phyloP scores from a whole-genome alignment of 1,140 invertebrate species.

The Drosophila pachea region DNA sequence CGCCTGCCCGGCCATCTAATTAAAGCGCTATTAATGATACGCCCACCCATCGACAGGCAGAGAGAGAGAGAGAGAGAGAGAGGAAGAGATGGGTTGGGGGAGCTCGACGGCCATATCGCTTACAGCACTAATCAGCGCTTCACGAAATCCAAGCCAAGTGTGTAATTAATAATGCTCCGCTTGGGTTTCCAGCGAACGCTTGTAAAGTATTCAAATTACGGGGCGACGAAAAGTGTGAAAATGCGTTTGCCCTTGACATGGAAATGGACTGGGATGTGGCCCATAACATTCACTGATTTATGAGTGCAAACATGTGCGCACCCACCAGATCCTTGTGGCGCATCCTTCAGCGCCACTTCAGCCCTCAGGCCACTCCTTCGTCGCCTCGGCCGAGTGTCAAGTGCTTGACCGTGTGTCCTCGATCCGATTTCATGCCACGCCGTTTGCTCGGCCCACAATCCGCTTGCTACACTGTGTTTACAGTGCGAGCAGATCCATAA shows the following conservation, averaged over 20 bases:
- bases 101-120: conserved; percentile 37
- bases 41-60: conserved; percentile 36
- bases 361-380: not conserved
- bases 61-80: not conserved
- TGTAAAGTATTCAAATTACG: conserved; percentile 77
- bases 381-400: conserved; percentile 53
- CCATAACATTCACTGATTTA: conserved; percentile 75
- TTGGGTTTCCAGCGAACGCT: conserved; percentile 60
- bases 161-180: conserved; percentile 68
- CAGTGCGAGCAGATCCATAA: conserved; percentile 72
- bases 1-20: conserved; percentile 40
- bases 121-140: conserved; percentile 51
- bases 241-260: conserved; percentile 66
- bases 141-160: conserved; percentile 69
- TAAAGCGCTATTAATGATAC: conserved; percentile 55
- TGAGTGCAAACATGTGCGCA: conserved; percentile 76
- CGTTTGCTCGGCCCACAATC: conserved; percentile 61
- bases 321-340: conserved; percentile 58
- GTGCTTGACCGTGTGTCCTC: conserved; percentile 33
- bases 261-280: conserved; percentile 52
- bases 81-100: not conserved
- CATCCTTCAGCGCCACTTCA: conserved; percentile 72
- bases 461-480: conserved; percentile 61
- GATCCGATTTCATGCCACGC: conserved; percentile 66
- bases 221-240: conserved; percentile 75